These are phyloP conservation scores for Azorinus chamasolen DNA, from an alignment of 2,888 invertebrate genomes.

Conservation along the genomic window DNA sequence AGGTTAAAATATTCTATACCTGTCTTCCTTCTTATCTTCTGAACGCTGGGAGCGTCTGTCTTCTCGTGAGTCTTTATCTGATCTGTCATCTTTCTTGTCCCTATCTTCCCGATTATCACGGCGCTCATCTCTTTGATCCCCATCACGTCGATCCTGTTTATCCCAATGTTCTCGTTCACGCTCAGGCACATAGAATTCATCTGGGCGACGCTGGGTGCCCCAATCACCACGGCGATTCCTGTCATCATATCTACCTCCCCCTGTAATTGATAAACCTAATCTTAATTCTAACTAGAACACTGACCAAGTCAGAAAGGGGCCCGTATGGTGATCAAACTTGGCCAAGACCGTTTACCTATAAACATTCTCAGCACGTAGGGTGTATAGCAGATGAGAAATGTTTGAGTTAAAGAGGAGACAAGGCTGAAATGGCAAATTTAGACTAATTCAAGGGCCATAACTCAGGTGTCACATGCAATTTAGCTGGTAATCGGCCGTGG, in stretches of 20 bases:
- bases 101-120: constrained; percentile 36
- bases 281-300: no score
- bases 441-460: no score
- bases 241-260: constrained; percentile 65
- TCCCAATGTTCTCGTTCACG: constrained; percentile 65
- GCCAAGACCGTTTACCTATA: no score
- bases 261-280: constrained; percentile 1
- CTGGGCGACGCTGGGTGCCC: constrained; percentile 60
- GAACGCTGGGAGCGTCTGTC: background rate
- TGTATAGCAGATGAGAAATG: no score
- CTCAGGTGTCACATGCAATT: no score
- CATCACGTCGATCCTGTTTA: constrained; percentile 46
- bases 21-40: constrained; percentile 38
- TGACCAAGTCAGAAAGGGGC: no score
- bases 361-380: no score
- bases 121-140: constrained; percentile 35
- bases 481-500: no score
- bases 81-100: constrained; percentile 43
- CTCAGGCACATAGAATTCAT: constrained; percentile 63
- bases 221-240: constrained; percentile 67
- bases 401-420: no score
- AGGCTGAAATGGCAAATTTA: no score
- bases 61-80: constrained; percentile 6
- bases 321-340: no score
- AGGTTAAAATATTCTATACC: no score